A percentile compares a stretch with the other conserved stretches of the same genome.
Evolutionary conservation across 2,113 vertebrate species (phyloP).

Genomic region (Hiodon alosoides): DNA sequence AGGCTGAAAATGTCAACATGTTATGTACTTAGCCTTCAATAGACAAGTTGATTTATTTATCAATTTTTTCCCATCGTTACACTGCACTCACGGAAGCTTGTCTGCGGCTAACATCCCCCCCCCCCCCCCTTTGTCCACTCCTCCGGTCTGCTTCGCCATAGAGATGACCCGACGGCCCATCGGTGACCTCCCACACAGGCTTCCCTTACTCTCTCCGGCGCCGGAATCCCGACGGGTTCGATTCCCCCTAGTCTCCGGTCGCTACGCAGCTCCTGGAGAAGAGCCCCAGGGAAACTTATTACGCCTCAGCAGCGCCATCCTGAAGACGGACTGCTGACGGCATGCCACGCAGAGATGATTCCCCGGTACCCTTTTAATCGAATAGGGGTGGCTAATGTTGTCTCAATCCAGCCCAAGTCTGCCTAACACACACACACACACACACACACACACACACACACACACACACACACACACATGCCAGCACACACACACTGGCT

Average conservation of each 20-base stretch:
- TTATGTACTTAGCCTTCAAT: no score
- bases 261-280: background rate
- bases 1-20: no score
- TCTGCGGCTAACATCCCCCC: background rate
- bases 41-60: no score
- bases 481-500: background rate
- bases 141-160: constrained; percentile 39
- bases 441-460: no score
- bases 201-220: constrained; percentile 17
- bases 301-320: background rate
- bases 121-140: constrained; percentile 20
- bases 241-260: background rate
- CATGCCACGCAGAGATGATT: background rate
- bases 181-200: constrained; percentile 4
- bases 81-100: background rate
- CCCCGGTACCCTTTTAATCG: background rate
- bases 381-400: no score
- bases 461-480: no score
- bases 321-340: background rate
- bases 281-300: background rate
- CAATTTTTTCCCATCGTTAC: no score
- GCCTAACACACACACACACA: background rate
- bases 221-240: constrained; percentile 13
- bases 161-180: constrained; percentile 27
- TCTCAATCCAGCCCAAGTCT: no score